Conservation (phyloP, 2,797 vertebrate genomes). For the Eulemur coronatus region DNA sequence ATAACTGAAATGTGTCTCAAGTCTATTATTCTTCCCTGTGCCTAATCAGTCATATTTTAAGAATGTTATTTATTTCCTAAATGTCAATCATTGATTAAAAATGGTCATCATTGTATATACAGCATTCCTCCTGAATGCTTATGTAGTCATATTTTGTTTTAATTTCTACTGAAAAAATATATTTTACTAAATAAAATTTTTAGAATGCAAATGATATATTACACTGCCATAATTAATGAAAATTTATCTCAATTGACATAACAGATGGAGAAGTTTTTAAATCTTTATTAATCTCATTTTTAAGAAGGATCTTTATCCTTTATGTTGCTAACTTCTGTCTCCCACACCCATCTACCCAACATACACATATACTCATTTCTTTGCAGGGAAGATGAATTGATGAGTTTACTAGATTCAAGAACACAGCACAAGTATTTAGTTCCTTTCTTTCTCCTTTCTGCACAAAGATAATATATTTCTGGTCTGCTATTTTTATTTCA, state of each 20-base stretch:
- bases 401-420: background rate
- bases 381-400: background rate
- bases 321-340: background rate
- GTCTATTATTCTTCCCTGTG: background rate
- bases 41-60: background rate
- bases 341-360: background rate
- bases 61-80: background rate
- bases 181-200: background rate
- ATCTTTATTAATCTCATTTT: background rate
- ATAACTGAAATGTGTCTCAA: background rate
- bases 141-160: background rate
- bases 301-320: background rate
- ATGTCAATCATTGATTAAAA: background rate
- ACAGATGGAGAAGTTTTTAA: background rate
- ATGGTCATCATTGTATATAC: background rate
- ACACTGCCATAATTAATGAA: background rate
- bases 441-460: background rate
- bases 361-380: background rate
- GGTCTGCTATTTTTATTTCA: background rate
- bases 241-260: background rate
- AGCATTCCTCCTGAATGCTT: background rate
- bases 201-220: background rate
- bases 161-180: background rate
- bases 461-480: background rate
- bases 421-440: background rate